Evolutionary conservation across 2,113 vertebrate species (phyloP).

Genomic region (Anser brachyrhynchus): DNA sequence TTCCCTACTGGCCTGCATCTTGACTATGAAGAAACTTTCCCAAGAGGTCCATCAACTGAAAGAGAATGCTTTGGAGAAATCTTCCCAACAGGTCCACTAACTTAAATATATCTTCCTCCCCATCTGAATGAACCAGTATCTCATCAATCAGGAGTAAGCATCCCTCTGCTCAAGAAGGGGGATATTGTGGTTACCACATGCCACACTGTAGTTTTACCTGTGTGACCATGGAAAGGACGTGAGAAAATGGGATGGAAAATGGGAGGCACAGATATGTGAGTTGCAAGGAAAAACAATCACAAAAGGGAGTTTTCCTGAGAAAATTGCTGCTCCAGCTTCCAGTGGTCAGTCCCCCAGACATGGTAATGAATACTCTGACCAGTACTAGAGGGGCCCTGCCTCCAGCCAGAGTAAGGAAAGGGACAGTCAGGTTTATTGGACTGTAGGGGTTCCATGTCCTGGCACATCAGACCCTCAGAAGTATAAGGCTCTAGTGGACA

Average conservation of each 20-base stretch:
- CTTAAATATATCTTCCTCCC: background rate
- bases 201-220: background rate
- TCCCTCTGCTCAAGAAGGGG: background rate
- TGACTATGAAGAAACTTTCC: no score
- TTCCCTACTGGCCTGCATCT: no score
- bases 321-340: no score
- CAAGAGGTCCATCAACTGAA: no score
- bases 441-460: background rate
- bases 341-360: background rate
- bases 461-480: background rate
- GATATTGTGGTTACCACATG: background rate
- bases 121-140: background rate
- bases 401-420: background rate
- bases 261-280: background rate
- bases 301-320: background rate
- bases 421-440: background rate
- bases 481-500: no score
- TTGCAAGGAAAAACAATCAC: background rate
- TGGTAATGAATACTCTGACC: background rate
- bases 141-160: background rate
- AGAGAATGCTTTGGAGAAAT: no score
- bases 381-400: background rate
- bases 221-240: no score
- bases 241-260: background rate
- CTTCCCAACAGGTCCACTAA: no score